phyloP scores from a whole-genome alignment of 1,140 invertebrate species.

The Stenopsyche tienmushanensis region DNA sequence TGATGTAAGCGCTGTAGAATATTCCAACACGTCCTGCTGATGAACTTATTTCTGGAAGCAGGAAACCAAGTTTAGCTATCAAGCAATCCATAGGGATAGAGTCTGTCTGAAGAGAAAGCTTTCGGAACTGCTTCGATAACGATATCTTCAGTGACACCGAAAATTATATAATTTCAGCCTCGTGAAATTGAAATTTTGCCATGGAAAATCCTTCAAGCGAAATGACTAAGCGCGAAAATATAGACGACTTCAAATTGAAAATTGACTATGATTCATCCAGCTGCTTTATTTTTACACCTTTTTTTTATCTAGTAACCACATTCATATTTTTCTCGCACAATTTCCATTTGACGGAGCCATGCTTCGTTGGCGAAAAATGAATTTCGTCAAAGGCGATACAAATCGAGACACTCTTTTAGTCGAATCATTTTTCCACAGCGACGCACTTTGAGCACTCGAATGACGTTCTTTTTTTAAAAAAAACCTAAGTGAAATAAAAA shows the following conservation, averaged over 20 bases:
- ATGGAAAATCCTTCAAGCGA: background rate
- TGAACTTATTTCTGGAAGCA: background rate
- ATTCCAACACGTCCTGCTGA: slow-evolving; percentile 2
- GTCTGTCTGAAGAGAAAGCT: too few species aligned
- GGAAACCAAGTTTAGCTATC: background rate
- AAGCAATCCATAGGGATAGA: too few species aligned
- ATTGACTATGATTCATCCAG: background rate
- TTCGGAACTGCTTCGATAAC: background rate
- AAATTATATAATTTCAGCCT: background rate
- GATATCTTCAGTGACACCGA: background rate
- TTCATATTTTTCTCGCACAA: slow-evolving; percentile 12
- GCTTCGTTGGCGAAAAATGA: slow-evolving; percentile 7
- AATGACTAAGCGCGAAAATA: background rate
- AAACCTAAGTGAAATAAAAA: background rate
- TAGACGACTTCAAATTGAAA: background rate
- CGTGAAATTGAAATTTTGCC: background rate
- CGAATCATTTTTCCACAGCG: too few species aligned
- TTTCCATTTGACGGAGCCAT: background rate
- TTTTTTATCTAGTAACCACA: background rate
- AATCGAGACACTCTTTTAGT: too few species aligned
- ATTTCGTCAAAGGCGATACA: slow-evolving; percentile 6
- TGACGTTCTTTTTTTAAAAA: too few species aligned
- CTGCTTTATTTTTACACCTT: background rate
- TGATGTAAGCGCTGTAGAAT: too few species aligned
- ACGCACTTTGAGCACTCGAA: too few species aligned